Conservation (phyloP, 64 coral and sea anemone species). For the Hydrozoanthus tunicans region DNA sequence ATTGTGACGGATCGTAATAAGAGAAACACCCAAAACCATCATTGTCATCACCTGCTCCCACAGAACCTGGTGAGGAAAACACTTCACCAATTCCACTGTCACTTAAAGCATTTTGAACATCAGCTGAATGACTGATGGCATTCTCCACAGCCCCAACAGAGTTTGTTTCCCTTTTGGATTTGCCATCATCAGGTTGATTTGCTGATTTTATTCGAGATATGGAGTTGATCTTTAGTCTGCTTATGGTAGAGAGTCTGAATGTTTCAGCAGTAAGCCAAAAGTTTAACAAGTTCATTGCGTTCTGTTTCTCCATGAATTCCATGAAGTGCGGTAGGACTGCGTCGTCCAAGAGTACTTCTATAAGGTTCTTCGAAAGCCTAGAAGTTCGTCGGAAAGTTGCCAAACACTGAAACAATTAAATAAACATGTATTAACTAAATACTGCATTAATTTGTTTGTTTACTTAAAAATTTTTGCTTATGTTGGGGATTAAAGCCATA, state of each 20-base stretch:
- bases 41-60: conserved; percentile 23
- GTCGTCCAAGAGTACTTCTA: conserved; percentile 87
- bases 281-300: conserved; percentile 95
- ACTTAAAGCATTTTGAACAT: background rate
- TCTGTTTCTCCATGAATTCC: conserved; percentile 96
- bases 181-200: conserved; percentile 24
- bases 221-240: conserved; percentile 82
- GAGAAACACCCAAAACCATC: conserved; percentile 84
- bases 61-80: conserved; percentile 36
- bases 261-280: conserved; percentile 98
- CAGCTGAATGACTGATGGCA: background rate
- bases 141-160: background rate
- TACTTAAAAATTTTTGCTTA: too few relatives aligned
- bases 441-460: background rate
- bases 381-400: conserved; percentile 91
- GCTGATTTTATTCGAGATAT: conserved; percentile 75
- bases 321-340: conserved; percentile 91
- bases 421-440: background rate
- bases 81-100: conserved; percentile 27
- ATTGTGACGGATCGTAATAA: conserved; percentile 21
- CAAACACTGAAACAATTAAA: conserved; percentile 78
- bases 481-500: too few relatives aligned
- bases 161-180: background rate
- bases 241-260: conserved; percentile 87
- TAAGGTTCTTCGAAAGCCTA: conserved; percentile 79